Percentiles rank a stretch among this genome's conserved stretches.
These are phyloP conservation scores for Apostichopus leukothele DNA, from an alignment of 53 echinoderm and acorn worm species.

Conservation along the genomic window DNA sequence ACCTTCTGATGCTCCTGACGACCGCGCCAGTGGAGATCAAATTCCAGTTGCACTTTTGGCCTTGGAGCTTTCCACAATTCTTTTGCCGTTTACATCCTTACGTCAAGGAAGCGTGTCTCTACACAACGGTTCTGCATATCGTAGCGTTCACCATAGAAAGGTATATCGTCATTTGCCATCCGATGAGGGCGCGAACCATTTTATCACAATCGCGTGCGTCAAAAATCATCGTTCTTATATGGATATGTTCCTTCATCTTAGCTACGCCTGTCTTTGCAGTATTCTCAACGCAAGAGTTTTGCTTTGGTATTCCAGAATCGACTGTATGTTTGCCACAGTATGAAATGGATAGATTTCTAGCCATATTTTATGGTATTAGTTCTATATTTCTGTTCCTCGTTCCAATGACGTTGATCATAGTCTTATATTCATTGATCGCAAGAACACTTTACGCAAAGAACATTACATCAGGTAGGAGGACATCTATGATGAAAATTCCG, in stretches of 20 bases:
- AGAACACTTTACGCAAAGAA: constrained; percentile 77
- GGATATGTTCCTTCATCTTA: constrained; percentile 72
- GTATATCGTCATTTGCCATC: constrained; percentile 75
- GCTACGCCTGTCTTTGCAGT: constrained; percentile 69
- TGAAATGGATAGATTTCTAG: constrained; percentile 42
- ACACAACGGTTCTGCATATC: constrained; percentile 76
- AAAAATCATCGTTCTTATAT: constrained; percentile 80
- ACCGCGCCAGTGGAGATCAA: constrained; percentile 62
- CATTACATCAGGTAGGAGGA: constrained; percentile 46
- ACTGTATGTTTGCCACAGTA: constrained; percentile 53
- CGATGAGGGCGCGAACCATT: constrained; percentile 66
- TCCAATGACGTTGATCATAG: constrained; percentile 85
- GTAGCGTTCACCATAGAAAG: constrained; percentile 71
- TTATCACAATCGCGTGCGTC: constrained; percentile 65
- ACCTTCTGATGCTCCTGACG: constrained; percentile 30
- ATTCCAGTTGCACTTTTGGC: constrained; percentile 73
- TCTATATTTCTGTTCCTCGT: constrained; percentile 78
- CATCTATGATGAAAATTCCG: constrained; percentile 47
- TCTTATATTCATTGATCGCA: constrained; percentile 87
- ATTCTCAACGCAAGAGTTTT: constrained; percentile 49
- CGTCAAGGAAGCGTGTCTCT: constrained; percentile 86
- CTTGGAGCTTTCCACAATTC: constrained; percentile 78
- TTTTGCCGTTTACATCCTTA: constrained; percentile 78
- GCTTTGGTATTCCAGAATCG: constrained; percentile 67
- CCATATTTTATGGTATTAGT: constrained; percentile 60